phyloP scores from a whole-genome alignment of 1,140 invertebrate species.

The Macrocentrus cingulum region DNA sequence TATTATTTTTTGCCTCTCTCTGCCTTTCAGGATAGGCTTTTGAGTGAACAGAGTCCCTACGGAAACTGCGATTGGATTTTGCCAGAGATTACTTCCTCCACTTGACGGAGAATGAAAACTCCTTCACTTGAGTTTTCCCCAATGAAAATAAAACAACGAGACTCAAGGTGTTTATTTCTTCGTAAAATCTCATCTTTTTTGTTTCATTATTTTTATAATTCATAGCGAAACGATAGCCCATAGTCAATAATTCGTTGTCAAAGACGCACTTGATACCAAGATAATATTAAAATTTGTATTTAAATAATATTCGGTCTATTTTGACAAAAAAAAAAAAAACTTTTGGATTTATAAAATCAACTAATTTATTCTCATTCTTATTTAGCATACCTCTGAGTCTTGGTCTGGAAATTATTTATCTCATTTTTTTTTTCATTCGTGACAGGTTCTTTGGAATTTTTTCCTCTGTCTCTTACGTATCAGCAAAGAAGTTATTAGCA shows the following conservation, averaged over 20 bases:
- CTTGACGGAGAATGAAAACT: slow-evolving; percentile 10
- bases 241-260: too few species aligned
- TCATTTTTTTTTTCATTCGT: neutral
- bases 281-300: too few species aligned
- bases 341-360: too few species aligned
- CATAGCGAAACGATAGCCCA: too few species aligned
- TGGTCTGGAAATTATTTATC: neutral
- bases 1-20: neutral
- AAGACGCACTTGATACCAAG: too few species aligned
- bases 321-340: too few species aligned
- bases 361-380: neutral
- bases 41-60: slow-evolving; percentile 6
- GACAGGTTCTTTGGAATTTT: neutral
- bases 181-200: neutral
- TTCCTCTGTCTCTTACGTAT: neutral
- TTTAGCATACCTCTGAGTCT: neutral
- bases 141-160: slow-evolving; percentile 5
- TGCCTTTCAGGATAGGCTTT: slow-evolving; percentile 10
- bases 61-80: slow-evolving; percentile 19
- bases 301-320: too few species aligned
- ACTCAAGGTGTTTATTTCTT: neutral
- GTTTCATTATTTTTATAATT: neutral
- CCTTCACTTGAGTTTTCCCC: slow-evolving; percentile 3
- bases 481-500: slow-evolving; percentile 6
- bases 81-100: slow-evolving; percentile 22